Evolutionary conservation across 2,797 vertebrate species (phyloP).

Genomic region (Channa striata): DNA sequence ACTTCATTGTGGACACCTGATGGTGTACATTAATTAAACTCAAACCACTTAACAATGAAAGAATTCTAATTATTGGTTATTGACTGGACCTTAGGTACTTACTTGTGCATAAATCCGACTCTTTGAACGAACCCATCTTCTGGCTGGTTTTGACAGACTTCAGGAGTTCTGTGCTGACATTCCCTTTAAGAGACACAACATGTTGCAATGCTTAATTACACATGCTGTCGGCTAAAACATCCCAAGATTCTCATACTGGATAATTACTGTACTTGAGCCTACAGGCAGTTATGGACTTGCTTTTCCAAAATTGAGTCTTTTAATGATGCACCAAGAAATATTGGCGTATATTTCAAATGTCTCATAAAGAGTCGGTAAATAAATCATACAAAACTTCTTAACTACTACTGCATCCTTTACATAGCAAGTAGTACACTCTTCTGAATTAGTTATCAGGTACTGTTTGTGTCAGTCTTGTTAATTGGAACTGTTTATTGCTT

Average conservation of each 20-base stretch:
- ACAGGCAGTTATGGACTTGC: not conserved
- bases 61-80: no score
- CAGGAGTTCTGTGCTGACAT: constrained; percentile 63
- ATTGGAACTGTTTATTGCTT: not conserved
- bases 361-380: no score
- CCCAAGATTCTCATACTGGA: not conserved
- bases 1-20: no score
- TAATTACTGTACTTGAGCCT: not conserved
- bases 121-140: constrained; percentile 77
- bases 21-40: no score
- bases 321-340: not conserved
- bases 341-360: not conserved
- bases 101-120: constrained; percentile 71
- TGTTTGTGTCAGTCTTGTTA: no score
- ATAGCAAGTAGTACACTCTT: no score
- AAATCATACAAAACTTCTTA: constrained; percentile 3
- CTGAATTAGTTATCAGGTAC: not conserved
- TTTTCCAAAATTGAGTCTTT: not conserved
- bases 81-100: constrained; percentile 54
- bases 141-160: constrained; percentile 70
- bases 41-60: no score
- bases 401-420: not conserved
- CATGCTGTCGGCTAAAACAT: not conserved
- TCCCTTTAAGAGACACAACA: constrained; percentile 71
- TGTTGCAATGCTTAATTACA: constrained; percentile 10